Base-by-base conservation (phyloP, 2,797 vertebrate genomes). In the Halcyon leucocephala region DNA sequence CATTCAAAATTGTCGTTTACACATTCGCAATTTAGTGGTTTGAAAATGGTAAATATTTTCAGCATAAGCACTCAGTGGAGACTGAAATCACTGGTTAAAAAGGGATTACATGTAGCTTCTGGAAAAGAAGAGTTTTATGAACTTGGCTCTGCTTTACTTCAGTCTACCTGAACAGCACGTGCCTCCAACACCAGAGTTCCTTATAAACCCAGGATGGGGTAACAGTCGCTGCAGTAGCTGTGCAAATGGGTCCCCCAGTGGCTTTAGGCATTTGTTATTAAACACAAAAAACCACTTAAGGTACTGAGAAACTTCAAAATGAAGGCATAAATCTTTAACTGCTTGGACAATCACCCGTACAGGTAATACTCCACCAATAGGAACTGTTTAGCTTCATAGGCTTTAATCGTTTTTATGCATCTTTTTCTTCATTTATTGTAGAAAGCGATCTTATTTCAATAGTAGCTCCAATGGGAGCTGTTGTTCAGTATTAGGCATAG, bases 361-460 rank as follows among this genome's bases (percentile, higher is more conserved):
- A 74, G 66, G 57, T 83, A 54, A 48, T 31, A 51, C 16, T 69
- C 55, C 78, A 82, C 7, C 48, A 81, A 37, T 4, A 65, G 61
- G n/a, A 78, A 64, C 37, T 64, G 37, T 61, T 82, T 78, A 74
- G 85, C 69, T 92, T 94, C 39, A 31, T 71, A 10, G 42, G 71
- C 48, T 82, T 74, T 69, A n/a, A 69, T 64, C 46, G 5, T 29
- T 62, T 79, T 78, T 49, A 57, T 77, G 42, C 28, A 37, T 69
- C 79, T 82, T 82, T 90, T 85, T 61, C 31, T 80, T 90, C 35
- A 44, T 95, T 84, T 94, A 46, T 81, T 95, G 89, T 74, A 80
- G 91, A 71, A 89, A 80, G 54, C 35, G 6, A 49, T 37, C 57
- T 80, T 44, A 61, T 79, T 95, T 91, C 67, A 42, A 31, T 19